Base-by-base conservation (phyloP, 1,140 invertebrate species). In the Ganaspis sp. region DNA sequence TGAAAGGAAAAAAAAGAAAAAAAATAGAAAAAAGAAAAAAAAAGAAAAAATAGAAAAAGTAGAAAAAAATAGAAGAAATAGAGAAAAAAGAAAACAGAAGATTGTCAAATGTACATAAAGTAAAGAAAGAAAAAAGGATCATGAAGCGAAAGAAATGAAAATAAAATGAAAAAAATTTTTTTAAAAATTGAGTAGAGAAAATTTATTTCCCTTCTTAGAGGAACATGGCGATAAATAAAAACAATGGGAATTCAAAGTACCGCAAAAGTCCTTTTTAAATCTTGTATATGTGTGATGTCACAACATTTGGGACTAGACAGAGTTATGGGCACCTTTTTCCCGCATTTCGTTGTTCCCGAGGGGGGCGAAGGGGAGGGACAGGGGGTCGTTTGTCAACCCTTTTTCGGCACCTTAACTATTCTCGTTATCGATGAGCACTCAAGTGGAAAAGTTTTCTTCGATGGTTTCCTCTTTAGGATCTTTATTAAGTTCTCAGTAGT, bases 311-410 rank as follows among this genome's bases (percentile, higher is more conserved):
- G 58, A 26, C 58, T 29, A 11, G 58, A 64, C 26, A 64, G 26
- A 64, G 58, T 64, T 64, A 64, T 64, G 58, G 58, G 58, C 26
- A 26, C 23, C 23, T 64, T 58, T 58, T 64, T 64, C 58, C 58
- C 58, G 58, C 58, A 64, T 64, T 64, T 64, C 58, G 58, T 29
- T 64, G 58, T 29, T 26, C 23, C 58, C 58, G 1, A 29, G 12
- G 12, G 42, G 42, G 12, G 42, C 12, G n/a, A 45, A 45, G n/a
- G 42, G n/a, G 45, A 45, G 45, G 12, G 45, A 5, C n/a, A 15
- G 54, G 54, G 58, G 58, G 26, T 64, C 58, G 58, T 64, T 64
- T 64, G 58, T 64, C 58, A 64, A 64, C 58, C 58, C 58, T 64
- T 64, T 64, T 64, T 64, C 58, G 21, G 58, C 58, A 64, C 58